These are phyloP conservation scores for Ceratina australensis DNA, from an alignment of 1,140 invertebrate genomes.

Conservation along the genomic window DNA sequence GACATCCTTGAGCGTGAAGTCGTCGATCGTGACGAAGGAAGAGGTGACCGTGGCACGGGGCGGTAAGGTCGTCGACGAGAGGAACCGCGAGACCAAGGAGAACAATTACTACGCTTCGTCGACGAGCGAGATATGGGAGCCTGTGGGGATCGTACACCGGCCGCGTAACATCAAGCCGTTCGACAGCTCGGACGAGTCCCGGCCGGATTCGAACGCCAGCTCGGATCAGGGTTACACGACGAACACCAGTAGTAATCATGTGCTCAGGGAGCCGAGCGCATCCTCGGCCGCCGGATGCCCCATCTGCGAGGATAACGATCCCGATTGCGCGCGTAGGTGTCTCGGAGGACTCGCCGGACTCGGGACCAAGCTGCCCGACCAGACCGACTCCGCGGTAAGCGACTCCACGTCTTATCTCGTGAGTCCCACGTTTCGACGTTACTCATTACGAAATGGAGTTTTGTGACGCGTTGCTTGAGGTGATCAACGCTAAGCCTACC, in stretches of 20 bases:
- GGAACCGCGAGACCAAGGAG: constrained; percentile 87
- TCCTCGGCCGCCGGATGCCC: constrained; percentile 65
- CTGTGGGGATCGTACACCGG: constrained; percentile 80
- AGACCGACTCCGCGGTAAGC: constrained; percentile 76
- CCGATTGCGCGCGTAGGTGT: constrained; percentile 68
- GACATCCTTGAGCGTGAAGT: constrained; percentile 87
- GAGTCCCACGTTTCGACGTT: no score
- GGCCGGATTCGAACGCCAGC: constrained; percentile 77
- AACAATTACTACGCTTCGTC: constrained; percentile 86
- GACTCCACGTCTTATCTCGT: not conserved
- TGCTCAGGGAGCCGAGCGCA: constrained; percentile 69
- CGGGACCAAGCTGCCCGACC: constrained; percentile 64
- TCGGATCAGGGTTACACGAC: constrained; percentile 78
- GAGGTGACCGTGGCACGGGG: constrained; percentile 86
- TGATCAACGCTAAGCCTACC: no score
- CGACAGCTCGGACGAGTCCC: constrained; percentile 76
- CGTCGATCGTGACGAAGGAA: constrained; percentile 86
- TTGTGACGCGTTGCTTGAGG: no score
- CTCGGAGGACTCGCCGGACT: constrained; percentile 62
- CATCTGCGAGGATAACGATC: constrained; percentile 71
- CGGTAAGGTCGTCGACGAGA: constrained; percentile 86
- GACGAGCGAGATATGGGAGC: constrained; percentile 86
- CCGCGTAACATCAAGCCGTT: constrained; percentile 75
- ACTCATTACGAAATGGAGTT: no score
- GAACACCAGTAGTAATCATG: constrained; percentile 73